Evolutionary conservation across 1,140 invertebrate species (phyloP).

Genomic region (Steinernema feltiae): DNA sequence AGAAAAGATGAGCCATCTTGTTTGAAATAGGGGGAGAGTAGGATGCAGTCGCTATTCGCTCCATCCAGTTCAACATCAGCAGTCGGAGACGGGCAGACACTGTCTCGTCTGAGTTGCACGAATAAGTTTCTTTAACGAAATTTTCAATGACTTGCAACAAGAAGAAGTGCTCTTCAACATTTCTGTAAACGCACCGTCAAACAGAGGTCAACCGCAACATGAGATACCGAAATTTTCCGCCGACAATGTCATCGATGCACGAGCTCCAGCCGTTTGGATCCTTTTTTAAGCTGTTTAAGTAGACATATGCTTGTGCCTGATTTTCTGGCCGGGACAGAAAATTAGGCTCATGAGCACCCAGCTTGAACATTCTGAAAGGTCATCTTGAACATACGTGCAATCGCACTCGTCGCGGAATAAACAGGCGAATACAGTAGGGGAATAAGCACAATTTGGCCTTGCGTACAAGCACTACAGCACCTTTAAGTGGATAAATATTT

Average conservation of each 20-base stretch:
- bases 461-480: too few relatives aligned
- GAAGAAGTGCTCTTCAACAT: slow-evolving; percentile 33
- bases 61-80: slow-evolving; percentile 29
- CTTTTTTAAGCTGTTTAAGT: slow-evolving; percentile 29
- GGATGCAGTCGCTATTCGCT: not conserved
- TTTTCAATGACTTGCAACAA: slow-evolving; percentile 37
- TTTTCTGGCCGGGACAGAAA: not conserved
- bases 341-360: not conserved
- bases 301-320: slow-evolving; percentile 32
- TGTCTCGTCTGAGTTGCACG: not conserved
- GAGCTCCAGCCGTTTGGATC: slow-evolving; percentile 32
- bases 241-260: slow-evolving; percentile 26
- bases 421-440: too few relatives aligned
- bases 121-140: slow-evolving; percentile 16
- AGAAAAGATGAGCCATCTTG: slow-evolving; percentile 41
- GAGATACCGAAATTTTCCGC: slow-evolving; percentile 1
- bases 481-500: too few relatives aligned
- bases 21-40: slow-evolving; percentile 25
- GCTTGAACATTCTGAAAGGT: not conserved
- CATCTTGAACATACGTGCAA: too few relatives aligned
- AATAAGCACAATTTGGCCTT: too few relatives aligned
- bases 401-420: too few relatives aligned
- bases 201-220: slow-evolving; percentile 9
- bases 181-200: slow-evolving; percentile 18
- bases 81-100: not conserved